Conservation (phyloP, 2,797 vertebrate genomes). For the Synaphobranchus kaupii region DNA sequence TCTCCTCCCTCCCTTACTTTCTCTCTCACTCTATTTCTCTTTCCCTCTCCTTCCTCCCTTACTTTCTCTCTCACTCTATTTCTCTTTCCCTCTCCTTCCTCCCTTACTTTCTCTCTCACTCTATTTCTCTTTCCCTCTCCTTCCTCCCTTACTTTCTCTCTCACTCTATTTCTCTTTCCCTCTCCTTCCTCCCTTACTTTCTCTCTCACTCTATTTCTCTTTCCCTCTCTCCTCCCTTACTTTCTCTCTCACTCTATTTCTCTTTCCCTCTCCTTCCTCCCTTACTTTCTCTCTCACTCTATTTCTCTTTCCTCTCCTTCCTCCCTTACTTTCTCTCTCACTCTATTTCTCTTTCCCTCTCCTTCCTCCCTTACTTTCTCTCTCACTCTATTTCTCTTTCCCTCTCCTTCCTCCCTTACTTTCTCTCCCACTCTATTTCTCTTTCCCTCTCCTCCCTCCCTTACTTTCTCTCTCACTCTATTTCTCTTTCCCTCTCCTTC, state of each 20-base stretch:
- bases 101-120: too few relatives aligned
- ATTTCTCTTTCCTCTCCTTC: neutral
- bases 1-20: too few relatives aligned
- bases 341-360: neutral
- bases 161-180: neutral
- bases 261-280: neutral
- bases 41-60: neutral
- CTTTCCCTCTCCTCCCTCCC: neutral
- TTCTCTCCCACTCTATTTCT: neutral
- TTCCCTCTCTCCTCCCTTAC: neutral
- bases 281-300: neutral
- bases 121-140: neutral
- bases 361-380: too few relatives aligned
- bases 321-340: slow-evolving; percentile 20
- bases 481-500: neutral
- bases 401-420: neutral
- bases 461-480: neutral
- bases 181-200: too few relatives aligned
- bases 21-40: neutral
- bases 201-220: neutral
- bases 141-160: slow-evolving; percentile 21
- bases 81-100: neutral
- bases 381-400: neutral
- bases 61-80: neutral
- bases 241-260: neutral